Evolutionary conservation across 35 echinoderm and acorn worm genomes (phyloP), one percentile per base, ranked within the genome.

Genomic region (Apostichopus californicus): DNA sequence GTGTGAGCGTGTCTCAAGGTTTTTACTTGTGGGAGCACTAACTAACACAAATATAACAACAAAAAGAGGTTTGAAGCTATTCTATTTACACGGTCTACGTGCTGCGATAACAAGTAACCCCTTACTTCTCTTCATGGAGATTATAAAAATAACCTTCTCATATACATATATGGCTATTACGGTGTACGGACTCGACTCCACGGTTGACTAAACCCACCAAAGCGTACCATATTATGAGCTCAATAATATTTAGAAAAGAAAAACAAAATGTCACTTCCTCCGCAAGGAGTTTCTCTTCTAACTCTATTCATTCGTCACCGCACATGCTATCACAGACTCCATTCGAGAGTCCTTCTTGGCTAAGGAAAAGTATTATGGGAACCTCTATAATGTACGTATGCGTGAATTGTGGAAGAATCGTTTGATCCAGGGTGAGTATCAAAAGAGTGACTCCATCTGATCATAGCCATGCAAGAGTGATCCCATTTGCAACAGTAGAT

Each of bases 311-410:
- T 89, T 72, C 21, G 15, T 55, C 63, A 89, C 86, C 26, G 63
- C 22, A 89, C 86, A 89, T 66, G 86, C 86, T 72, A 89, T 64
- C 34, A 46, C 86, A 89, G 86, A 89, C 86, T 89, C 86, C 14
- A 58, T 89, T 73, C 86, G 86, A 63, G 86, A 89, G 86, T 89
- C 86, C 12, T 53, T 89, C 64, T 64, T 89, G 86, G 86, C 86
- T 78, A 91, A 91, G 77, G 72, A 91, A 91, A 91, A 78, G 89
- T 91, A 91, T 91, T 78, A 79, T 91, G 89, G 89, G 21, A 91
- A 79, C 89, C 77, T 78, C 52, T 91, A 91, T 91, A 77, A 91
- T 91, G 89, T 79, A 55, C 89, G 72, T 79, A 91, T 91, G 77
- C 89, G 77, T 79, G 89, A 91, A 26, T 78, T 91, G 73, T 91